phyloP scores from a whole-genome alignment of 2,888 invertebrate genomes.

The Euproctis similis region DNA sequence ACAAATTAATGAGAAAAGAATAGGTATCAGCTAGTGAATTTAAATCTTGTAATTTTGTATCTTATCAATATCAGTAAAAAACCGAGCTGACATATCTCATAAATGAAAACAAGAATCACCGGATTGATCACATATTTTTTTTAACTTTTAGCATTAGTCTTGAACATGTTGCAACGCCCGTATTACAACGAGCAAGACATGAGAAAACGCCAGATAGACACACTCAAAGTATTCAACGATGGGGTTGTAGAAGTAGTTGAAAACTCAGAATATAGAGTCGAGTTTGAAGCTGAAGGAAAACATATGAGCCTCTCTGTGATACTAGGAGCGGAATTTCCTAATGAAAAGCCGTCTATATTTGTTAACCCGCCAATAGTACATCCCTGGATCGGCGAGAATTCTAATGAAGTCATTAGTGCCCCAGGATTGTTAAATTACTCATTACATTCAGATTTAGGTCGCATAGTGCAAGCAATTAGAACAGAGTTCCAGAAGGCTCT shows the following conservation, averaged over 20 bases:
- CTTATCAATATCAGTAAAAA: too few relatives aligned
- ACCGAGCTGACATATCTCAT: too few relatives aligned
- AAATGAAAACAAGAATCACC: too few relatives aligned
- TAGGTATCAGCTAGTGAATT: too few relatives aligned
- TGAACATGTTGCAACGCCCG: constrained; percentile 71
- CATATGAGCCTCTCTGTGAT: constrained; percentile 80
- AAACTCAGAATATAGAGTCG: constrained; percentile 82
- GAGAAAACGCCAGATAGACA: constrained; percentile 85
- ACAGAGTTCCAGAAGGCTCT: constrained; percentile 81
- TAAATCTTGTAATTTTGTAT: too few relatives aligned
- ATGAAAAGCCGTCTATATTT: constrained; percentile 82
- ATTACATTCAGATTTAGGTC: constrained; percentile 85
- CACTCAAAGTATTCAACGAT: constrained; percentile 88
- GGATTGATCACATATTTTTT: too few relatives aligned
- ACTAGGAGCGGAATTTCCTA: constrained; percentile 82
- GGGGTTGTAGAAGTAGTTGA: constrained; percentile 83
- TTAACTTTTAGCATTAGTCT: too few relatives aligned
- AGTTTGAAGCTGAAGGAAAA: constrained; percentile 79
- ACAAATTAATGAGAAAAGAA: too few relatives aligned
- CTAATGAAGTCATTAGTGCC: constrained; percentile 82
- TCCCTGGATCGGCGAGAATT: constrained; percentile 81
- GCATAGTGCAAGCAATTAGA: constrained; percentile 87
- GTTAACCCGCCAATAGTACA: constrained; percentile 81
- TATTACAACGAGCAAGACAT: constrained; percentile 75
- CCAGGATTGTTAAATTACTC: constrained; percentile 87